Conservation (phyloP, 2,113 vertebrate genomes). For the Gorsachius goisagi region DNA sequence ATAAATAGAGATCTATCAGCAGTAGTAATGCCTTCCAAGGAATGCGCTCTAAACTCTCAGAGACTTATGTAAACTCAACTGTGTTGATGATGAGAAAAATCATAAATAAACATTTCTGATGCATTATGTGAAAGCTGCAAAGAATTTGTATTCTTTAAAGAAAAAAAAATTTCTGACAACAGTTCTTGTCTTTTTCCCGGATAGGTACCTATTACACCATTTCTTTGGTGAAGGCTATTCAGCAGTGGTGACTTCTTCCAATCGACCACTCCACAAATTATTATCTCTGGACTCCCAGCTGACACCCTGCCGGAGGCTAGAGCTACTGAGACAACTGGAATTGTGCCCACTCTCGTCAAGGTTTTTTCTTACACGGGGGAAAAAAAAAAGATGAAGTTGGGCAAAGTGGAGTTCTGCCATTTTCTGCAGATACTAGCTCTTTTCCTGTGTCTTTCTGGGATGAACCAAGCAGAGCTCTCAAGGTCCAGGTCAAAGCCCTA, state of each 20-base stretch:
- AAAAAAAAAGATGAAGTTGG: conserved; percentile 78
- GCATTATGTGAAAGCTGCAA: background rate
- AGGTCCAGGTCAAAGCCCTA: conserved; percentile 78
- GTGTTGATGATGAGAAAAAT: background rate
- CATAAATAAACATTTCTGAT: background rate
- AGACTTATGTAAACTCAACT: background rate
- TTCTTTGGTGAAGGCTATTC: conserved; percentile 66
- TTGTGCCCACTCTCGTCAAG: conserved; percentile 66
- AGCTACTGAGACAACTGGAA: conserved; percentile 73
- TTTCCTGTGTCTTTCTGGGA: conserved; percentile 82
- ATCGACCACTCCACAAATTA: conserved; percentile 66
- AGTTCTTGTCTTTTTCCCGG: conserved; percentile 62
- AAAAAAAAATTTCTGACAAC: conserved; percentile 65
- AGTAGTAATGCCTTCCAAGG: background rate
- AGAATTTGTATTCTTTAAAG: background rate
- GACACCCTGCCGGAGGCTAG: conserved; percentile 72
- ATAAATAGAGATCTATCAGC: background rate
- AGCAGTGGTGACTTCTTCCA: conserved; percentile 71
- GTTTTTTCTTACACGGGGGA: conserved; percentile 62
- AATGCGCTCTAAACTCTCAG: background rate
- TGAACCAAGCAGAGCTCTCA: conserved; percentile 80
- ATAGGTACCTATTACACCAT: conserved; percentile 78
- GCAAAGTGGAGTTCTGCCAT: conserved; percentile 79
- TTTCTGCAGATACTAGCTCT: conserved; percentile 83
- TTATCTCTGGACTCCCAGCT: conserved; percentile 72